phyloP scores from a whole-genome alignment of 2,797 vertebrate species.

The Microcaecilia unicolor region DNA sequence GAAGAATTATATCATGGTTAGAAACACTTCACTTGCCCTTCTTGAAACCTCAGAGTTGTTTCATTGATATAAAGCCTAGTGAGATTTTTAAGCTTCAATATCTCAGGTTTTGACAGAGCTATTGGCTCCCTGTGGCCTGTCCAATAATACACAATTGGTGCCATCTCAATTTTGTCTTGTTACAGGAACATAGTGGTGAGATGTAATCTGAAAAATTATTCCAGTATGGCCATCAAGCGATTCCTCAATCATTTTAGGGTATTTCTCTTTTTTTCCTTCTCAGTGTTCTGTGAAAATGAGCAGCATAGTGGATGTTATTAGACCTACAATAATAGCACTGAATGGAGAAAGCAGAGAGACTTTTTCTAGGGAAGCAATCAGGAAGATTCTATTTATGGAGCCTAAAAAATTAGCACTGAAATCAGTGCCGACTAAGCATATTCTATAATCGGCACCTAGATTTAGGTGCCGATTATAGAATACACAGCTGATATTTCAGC shows the following conservation, averaged over 20 bases:
- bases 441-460: no score
- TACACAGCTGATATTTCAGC: no score
- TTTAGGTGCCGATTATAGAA: no score
- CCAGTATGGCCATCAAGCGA: conserved; percentile 30
- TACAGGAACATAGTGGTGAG: conserved; percentile 37
- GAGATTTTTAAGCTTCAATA: conserved; percentile 30
- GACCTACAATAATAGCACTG: conserved; percentile 45
- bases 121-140: conserved; percentile 45
- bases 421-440: no score
- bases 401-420: no score
- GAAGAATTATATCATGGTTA: conserved; percentile 17
- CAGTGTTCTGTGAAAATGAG: conserved; percentile 38
- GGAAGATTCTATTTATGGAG: no score
- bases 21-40: conserved; percentile 28
- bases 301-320: conserved; percentile 57
- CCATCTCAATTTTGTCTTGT: conserved; percentile 46
- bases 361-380: conserved; percentile 53
- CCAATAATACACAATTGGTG: conserved; percentile 42
- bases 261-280: conserved; percentile 9
- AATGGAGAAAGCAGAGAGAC: conserved; percentile 43
- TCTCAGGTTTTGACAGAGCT: conserved; percentile 36
- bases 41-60: conserved; percentile 18
- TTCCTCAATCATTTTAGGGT: conserved; percentile 20
- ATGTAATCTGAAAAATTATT: conserved; percentile 39
- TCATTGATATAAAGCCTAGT: conserved; percentile 18